phyloP scores from a whole-genome alignment of 2,113 vertebrate genomes.

The Rhea americana region DNA sequence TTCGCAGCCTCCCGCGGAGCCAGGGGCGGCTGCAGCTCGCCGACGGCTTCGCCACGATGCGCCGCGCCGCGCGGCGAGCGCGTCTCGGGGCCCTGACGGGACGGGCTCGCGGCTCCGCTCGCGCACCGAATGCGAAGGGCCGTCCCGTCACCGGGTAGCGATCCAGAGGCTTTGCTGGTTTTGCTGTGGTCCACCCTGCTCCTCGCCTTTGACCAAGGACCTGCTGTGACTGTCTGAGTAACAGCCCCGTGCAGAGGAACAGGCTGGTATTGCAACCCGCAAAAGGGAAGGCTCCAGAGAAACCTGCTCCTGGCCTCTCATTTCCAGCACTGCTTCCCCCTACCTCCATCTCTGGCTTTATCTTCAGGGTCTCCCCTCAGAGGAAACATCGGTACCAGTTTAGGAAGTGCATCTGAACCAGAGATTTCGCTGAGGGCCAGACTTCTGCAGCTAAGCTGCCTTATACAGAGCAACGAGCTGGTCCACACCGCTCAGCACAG shows the following conservation, averaged over 20 bases:
- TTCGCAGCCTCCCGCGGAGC: too few relatives aligned
- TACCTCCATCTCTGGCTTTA: not conserved
- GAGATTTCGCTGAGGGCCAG: not conserved
- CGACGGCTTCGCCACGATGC: not conserved
- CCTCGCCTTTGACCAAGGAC: not conserved
- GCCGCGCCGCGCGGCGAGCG: accelerated
- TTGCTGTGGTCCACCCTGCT: not conserved
- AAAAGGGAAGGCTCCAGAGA: not conserved
- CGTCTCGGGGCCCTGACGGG: not conserved
- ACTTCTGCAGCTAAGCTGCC: not conserved
- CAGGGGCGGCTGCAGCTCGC: not conserved
- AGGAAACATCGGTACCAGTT: not conserved
- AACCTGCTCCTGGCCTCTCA: not conserved
- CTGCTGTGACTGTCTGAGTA: not conserved
- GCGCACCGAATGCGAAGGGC: too few relatives aligned
- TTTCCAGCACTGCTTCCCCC: not conserved
- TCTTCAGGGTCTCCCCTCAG: not conserved
- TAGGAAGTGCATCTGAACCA: not conserved
- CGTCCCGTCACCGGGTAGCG: not conserved
- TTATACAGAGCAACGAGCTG: not conserved
- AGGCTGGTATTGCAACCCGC: not conserved
- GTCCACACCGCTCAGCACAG: not conserved
- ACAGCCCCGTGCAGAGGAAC: not conserved
- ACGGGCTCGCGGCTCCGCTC: not conserved
- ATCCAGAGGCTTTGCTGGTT: not conserved